A percentile compares a stretch with the other conserved stretches of the same genome.
phyloP scores from a whole-genome alignment of 1,140 invertebrate genomes.

The Colletes gigas region DNA sequence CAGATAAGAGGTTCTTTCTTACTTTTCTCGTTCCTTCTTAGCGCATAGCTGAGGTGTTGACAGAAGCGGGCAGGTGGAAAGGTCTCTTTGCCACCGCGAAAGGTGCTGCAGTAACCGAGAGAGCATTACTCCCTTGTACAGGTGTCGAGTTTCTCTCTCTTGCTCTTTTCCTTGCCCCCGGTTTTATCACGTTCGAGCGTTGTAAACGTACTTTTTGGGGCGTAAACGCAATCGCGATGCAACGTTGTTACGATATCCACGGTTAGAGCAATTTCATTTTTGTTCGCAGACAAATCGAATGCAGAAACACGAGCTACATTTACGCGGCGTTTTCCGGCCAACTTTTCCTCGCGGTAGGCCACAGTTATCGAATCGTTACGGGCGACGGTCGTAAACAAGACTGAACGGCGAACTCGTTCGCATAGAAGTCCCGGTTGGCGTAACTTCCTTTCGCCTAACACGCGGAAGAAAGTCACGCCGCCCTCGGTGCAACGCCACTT shows the following conservation, averaged over 20 bases:
- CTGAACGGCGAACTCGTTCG: not conserved
- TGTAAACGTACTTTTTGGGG: no score
- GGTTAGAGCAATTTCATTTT: no score
- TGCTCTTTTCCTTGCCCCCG: not conserved
- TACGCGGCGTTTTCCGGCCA: conserved; percentile 28
- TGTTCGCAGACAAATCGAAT: no score
- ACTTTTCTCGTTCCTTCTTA: conserved; percentile 38
- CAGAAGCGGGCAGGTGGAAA: conserved; percentile 39
- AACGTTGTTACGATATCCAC: no score
- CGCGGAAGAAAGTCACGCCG: conserved; percentile 1
- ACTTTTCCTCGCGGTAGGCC: conserved; percentile 53
- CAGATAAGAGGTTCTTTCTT: conserved; percentile 47
- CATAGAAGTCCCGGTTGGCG: conserved; percentile 8
- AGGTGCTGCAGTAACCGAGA: conserved; percentile 30
- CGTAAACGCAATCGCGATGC: no score
- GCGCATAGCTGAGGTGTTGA: conserved; percentile 33
- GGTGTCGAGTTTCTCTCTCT: conserved; percentile 2
- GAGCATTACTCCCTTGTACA: conserved; percentile 30
- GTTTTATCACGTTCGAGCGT: not conserved
- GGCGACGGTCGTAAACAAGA: conserved; percentile 21
- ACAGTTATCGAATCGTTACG: conserved; percentile 59
- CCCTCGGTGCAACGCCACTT: not conserved
- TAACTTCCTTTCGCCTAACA: conserved; percentile 31
- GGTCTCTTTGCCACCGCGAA: conserved; percentile 48
- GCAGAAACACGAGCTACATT: not conserved